Evolutionary conservation across 2,888 invertebrate species (phyloP), one percentile per base, ranked within the genome.

Genomic region (Ephialtes manifestator): DNA sequence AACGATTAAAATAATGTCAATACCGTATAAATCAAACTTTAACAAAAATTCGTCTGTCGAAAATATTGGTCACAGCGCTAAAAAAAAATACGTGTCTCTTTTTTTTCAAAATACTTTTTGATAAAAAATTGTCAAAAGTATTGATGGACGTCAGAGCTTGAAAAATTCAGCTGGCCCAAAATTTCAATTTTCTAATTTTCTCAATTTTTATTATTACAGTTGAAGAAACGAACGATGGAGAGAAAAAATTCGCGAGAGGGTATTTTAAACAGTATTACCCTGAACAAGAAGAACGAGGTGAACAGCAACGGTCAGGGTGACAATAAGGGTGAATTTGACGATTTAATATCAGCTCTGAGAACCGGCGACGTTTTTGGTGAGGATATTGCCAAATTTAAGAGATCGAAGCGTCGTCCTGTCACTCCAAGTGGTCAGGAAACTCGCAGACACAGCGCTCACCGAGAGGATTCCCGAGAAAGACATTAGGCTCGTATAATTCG

Each of bases 361-460:
- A 99, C 99, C 0, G 99, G 99, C 0, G 98, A 99, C 91, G 98
- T 99, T 0, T 99, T 99, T 92, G 98, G 98, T 0, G 99, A 99
- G 92, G 99, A 99, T 93, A 98, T 99, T 91, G 98, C 98, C 77
- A 99, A 99, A 94, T 98, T 98, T 92, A 97, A 97, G 90, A 94
- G 97, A 78, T 97, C 97, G 65, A 95, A 97, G 87, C 96, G 97
- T 89, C 95, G 96, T 48, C 95, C 96, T 43, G 95, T 96, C 4
- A 94, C 95, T 2, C 94, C 94, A 0, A 94, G 95, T 75, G 94
- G 94, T 15, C 95, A 95, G 63, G 96, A 95, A 83, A 96, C 96
- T 0, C 94, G 96, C 1, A 93, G 95, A 71, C 96, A 96, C 89
- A 95, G 96, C 86, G 94, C 95, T 28, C 96, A 96, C 89, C 94